Conservation (phyloP, 2,888 invertebrate species). For the Galeopsomyia nigrocyanea region DNA sequence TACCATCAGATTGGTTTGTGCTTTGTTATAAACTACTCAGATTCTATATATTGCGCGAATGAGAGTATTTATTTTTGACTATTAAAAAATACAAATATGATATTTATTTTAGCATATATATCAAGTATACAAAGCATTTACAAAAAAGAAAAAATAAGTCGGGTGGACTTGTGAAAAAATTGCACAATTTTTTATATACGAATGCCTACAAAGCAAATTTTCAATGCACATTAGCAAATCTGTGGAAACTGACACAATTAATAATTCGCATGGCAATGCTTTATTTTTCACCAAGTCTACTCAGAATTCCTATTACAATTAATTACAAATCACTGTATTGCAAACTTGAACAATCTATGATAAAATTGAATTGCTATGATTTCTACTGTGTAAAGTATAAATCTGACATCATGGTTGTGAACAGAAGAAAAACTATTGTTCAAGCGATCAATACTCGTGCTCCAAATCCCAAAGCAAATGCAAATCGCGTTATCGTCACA, state of each 20-base stretch:
- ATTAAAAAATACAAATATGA: conserved; percentile 35
- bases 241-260: conserved; percentile 5
- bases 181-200: not conserved
- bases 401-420: no score
- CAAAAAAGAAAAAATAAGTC: conserved; percentile 5
- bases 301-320: conserved; percentile 20
- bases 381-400: no score
- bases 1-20: conserved; percentile 42
- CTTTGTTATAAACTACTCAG: conserved; percentile 41
- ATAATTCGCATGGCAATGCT: conserved; percentile 5
- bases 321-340: conserved; percentile 19
- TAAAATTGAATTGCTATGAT: conserved; percentile 1
- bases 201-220: not conserved
- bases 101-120: conserved; percentile 38
- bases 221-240: not conserved
- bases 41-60: conserved; percentile 45
- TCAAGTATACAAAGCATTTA: conserved; percentile 26
- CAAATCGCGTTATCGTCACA: not conserved
- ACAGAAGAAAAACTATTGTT: conserved; percentile 13
- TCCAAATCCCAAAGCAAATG: conserved; percentile 7
- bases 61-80: conserved; percentile 46
- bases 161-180: conserved; percentile 31
- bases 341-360: conserved; percentile 30
- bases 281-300: conserved; percentile 31
- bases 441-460: conserved; percentile 40